Conservation (phyloP, 1,140 invertebrate species). For the Odontomachus brunneus region DNA sequence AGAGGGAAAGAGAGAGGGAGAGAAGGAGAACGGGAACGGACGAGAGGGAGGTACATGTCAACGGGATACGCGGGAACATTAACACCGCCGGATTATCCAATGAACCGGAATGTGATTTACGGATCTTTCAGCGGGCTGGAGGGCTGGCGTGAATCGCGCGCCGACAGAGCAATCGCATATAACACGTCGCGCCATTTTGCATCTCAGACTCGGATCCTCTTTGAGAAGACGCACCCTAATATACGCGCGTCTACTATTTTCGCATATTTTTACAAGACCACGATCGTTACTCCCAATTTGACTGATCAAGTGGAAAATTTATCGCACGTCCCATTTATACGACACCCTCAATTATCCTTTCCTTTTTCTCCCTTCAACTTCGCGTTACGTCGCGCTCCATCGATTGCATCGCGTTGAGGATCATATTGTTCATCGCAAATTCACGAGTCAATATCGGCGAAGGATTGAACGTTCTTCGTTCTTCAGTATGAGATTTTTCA, state of each 20-base stretch:
- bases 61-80: slow-evolving; percentile 80
- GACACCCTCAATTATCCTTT: not conserved
- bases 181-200: slow-evolving; percentile 16
- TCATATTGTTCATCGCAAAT: slow-evolving; percentile 1
- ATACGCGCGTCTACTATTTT: no score
- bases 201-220: not conserved
- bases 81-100: slow-evolving; percentile 84
- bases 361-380: no score
- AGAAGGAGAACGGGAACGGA: slow-evolving; percentile 9
- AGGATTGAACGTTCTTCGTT: no score
- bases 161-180: slow-evolving; percentile 52
- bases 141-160: slow-evolving; percentile 49
- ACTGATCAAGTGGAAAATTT: not conserved
- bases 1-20: not conserved
- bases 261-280: no score
- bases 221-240: no score
- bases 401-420: not conserved
- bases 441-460: no score
- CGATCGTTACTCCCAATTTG: no score
- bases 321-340: not conserved
- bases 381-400: no score
- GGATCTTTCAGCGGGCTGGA: slow-evolving; percentile 51
- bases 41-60: slow-evolving; percentile 48
- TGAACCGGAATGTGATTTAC: slow-evolving; percentile 84
- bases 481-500: no score